Evolutionary conservation across 2,888 invertebrate genomes (phyloP).

Genomic region (Hanleya hanleyi): DNA sequence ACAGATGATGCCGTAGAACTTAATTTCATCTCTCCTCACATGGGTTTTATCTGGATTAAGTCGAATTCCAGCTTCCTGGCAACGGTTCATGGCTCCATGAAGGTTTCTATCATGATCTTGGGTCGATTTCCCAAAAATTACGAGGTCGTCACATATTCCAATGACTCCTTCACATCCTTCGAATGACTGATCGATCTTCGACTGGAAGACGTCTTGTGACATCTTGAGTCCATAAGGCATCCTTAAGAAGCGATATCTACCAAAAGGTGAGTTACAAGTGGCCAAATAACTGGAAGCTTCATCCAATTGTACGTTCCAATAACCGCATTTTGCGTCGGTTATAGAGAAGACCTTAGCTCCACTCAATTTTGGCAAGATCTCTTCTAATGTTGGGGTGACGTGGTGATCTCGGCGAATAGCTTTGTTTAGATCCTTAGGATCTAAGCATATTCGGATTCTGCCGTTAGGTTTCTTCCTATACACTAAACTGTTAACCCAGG

Average conservation of each 20-base stretch:
- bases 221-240: neutral
- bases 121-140: slow-evolving; percentile 1
- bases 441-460: slow-evolving; percentile 23
- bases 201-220: slow-evolving; percentile 16
- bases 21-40: slow-evolving; percentile 13
- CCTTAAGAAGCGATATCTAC: neutral
- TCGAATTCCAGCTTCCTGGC: neutral
- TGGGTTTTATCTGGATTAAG: slow-evolving; percentile 14
- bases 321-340: slow-evolving; percentile 32
- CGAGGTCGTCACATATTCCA: slow-evolving; percentile 11
- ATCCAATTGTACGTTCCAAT: slow-evolving; percentile 27
- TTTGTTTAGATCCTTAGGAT: slow-evolving; percentile 7
- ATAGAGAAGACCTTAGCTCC: slow-evolving; percentile 24
- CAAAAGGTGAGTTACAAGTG: slow-evolving; percentile 22
- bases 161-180: slow-evolving; percentile 15
- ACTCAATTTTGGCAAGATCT: slow-evolving; percentile 22
- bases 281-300: slow-evolving; percentile 9
- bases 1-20: slow-evolving; percentile 31
- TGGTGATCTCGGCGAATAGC: slow-evolving; percentile 22
- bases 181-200: slow-evolving; percentile 13
- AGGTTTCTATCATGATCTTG: slow-evolving; percentile 8
- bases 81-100: slow-evolving; percentile 8
- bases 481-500: slow-evolving; percentile 23
- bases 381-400: slow-evolving; percentile 24
- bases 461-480: no score